phyloP scores from a whole-genome alignment of 2,888 invertebrate genomes.

The Portevinia maculata region DNA sequence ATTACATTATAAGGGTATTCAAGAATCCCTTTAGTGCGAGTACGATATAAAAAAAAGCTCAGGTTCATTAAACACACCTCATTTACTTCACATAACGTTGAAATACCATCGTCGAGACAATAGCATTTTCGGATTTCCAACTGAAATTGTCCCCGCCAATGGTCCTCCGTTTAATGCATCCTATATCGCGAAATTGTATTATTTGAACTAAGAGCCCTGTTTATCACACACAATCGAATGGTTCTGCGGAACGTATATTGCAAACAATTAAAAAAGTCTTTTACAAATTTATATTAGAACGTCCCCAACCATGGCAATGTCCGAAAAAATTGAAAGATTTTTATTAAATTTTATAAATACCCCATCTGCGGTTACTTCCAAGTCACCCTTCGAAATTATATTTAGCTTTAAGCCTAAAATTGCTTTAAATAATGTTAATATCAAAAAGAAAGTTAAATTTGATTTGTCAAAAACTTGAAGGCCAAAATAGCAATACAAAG shows the following conservation, averaged over 20 bases:
- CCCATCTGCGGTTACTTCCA: no score
- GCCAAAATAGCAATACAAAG: neutral
- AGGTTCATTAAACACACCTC: no score
- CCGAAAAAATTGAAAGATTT: conserved; percentile 30
- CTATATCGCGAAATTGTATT: conserved; percentile 5
- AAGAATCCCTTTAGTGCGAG: no score
- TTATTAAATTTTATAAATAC: conserved; percentile 43
- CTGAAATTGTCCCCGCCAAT: conserved; percentile 18
- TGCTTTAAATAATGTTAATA: conserved; percentile 13
- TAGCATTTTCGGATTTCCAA: conserved; percentile 26
- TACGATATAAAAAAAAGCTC: no score
- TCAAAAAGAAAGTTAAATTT: conserved; percentile 8
- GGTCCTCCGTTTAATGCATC: conserved; percentile 21
- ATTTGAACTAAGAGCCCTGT: conserved; percentile 20
- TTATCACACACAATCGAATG: conserved; percentile 74
- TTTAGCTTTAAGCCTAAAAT: conserved; percentile 28
- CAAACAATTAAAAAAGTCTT: conserved; percentile 72
- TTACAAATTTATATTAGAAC: conserved; percentile 31
- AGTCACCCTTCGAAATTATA: conserved; percentile 26
- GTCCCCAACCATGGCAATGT: conserved; percentile 35
- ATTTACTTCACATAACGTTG: no score
- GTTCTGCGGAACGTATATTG: conserved; percentile 74
- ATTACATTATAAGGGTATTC: no score
- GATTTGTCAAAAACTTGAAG: conserved; percentile 1
- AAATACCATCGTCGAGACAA: no score